Evolutionary conservation across 1,140 invertebrate species (phyloP).

Genomic region (Psix sp.): DNA sequence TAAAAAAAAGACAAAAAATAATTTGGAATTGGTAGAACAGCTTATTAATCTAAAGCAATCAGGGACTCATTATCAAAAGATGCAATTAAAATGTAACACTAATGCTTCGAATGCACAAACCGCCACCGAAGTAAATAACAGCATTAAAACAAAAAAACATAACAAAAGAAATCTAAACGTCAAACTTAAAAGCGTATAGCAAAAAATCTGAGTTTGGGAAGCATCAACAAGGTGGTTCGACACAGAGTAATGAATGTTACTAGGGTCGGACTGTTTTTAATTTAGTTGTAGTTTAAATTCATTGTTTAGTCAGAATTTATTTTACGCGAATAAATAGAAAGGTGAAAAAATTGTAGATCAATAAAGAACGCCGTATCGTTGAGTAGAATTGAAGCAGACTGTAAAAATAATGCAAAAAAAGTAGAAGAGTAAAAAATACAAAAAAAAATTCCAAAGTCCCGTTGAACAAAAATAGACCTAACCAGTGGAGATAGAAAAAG

Average conservation of each 20-base stretch:
- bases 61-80: conserved; percentile 53
- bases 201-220: conserved; percentile 36
- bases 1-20: conserved; percentile 6
- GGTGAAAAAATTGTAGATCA: conserved; percentile 3
- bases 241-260: conserved; percentile 44
- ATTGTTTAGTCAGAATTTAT: conserved; percentile 26
- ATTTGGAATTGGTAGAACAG: conserved; percentile 22
- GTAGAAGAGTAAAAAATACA: neutral
- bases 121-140: conserved; percentile 46
- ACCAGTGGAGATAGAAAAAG: conserved; percentile 8
- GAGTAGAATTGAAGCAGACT: no score
- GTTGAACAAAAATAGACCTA: conserved; percentile 7
- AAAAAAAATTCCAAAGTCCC: no score
- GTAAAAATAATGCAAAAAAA: no score
- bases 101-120: conserved; percentile 64
- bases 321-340: conserved; percentile 6
- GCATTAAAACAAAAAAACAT: conserved; percentile 16
- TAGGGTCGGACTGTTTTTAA: conserved; percentile 27
- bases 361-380: conserved; percentile 1
- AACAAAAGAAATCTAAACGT: conserved; percentile 33
- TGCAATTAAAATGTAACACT: conserved; percentile 57
- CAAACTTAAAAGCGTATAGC: conserved; percentile 45
- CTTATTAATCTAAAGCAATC: conserved; percentile 46
- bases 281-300: conserved; percentile 29
- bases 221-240: conserved; percentile 31